These are phyloP conservation scores for Scortum barcoo DNA, from an alignment of 2,113 vertebrate species.

Conservation along the genomic window DNA sequence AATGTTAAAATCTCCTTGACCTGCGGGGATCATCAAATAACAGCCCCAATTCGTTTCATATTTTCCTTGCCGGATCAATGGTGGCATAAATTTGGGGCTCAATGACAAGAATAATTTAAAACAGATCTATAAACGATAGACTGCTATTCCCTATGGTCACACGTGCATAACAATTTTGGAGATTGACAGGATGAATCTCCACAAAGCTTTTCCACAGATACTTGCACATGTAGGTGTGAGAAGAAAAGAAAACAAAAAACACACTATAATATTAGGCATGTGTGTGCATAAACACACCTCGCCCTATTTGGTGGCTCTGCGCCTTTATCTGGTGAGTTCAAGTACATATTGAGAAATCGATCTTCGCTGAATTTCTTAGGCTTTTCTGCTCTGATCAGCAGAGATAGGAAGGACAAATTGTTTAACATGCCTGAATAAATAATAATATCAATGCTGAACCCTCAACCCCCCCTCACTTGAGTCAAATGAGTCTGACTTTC, in stretches of 20 bases:
- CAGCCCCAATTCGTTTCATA: slow-evolving; percentile 98
- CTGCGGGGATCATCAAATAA: slow-evolving; percentile 93
- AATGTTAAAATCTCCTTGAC: slow-evolving; percentile 99
- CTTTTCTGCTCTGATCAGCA: slow-evolving; percentile 97
- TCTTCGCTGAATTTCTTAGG: slow-evolving; percentile 95
- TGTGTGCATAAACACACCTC: slow-evolving; percentile 53
- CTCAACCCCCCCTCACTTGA: slow-evolving; percentile 39
- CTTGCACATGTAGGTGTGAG: background rate
- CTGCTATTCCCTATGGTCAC: slow-evolving; percentile 79
- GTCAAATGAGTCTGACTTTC: slow-evolving; percentile 69
- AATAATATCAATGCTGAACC: slow-evolving; percentile 75
- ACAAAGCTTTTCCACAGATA: slow-evolving; percentile 48
- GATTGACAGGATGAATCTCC: slow-evolving; percentile 73
- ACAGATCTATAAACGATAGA: slow-evolving; percentile 94
- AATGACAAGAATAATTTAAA: slow-evolving; percentile 99
- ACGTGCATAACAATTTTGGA: slow-evolving; percentile 74
- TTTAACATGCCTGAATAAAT: slow-evolving; percentile 86
- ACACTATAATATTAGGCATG: slow-evolving; percentile 43
- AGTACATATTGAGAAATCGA: slow-evolving; percentile 97
- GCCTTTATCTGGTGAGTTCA: slow-evolving; percentile 92
- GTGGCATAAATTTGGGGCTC: slow-evolving; percentile 96
- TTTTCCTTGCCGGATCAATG: slow-evolving; percentile 99
- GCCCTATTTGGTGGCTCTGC: slow-evolving; percentile 46
- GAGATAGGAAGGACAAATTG: slow-evolving; percentile 90
- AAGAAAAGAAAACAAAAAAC: slow-evolving; percentile 2